Conservation (phyloP, 1,140 invertebrate species). For the Ceratina japonica region DNA sequence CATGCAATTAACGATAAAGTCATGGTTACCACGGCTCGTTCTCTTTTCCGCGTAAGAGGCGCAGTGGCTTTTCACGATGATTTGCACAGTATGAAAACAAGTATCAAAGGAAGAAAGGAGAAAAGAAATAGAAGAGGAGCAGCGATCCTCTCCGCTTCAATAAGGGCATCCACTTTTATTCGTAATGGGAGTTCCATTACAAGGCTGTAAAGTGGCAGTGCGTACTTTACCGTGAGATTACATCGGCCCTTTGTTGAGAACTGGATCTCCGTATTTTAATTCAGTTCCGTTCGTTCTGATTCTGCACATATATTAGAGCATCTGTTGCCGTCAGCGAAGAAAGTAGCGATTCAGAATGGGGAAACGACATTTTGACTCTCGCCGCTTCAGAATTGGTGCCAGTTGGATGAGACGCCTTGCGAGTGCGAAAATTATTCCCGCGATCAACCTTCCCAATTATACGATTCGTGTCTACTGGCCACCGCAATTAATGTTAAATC, state of each 20-base stretch:
- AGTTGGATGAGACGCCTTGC: slow-evolving; percentile 6
- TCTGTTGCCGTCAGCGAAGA: not conserved
- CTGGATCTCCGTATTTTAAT: slow-evolving; percentile 33
- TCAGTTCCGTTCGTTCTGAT: slow-evolving; percentile 27
- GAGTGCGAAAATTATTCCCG: slow-evolving; percentile 15
- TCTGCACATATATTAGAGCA: slow-evolving; percentile 27
- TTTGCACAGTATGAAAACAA: slow-evolving; percentile 5
- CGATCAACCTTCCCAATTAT: slow-evolving; percentile 3
- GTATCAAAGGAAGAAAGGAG: slow-evolving; percentile 13
- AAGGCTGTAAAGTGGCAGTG: slow-evolving; percentile 29
- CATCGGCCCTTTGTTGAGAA: slow-evolving; percentile 33
- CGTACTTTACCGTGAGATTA: slow-evolving; percentile 37
- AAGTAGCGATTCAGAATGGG: slow-evolving; percentile 20
- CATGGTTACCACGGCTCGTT: not conserved
- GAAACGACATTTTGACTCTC: slow-evolving; percentile 27
- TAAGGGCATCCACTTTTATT: slow-evolving; percentile 35
- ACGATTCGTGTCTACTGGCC: not conserved
- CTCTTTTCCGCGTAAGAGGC: not conserved
- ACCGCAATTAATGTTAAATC: too few relatives aligned
- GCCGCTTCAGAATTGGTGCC: slow-evolving; percentile 12
- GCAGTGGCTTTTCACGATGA: slow-evolving; percentile 13
- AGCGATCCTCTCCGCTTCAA: slow-evolving; percentile 13
- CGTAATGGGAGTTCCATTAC: slow-evolving; percentile 34
- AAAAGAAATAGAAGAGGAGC: not conserved
- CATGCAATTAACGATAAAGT: slow-evolving; percentile 26